phyloP scores from a whole-genome alignment of 2,797 vertebrate genomes.

The Eulemur coronatus region DNA sequence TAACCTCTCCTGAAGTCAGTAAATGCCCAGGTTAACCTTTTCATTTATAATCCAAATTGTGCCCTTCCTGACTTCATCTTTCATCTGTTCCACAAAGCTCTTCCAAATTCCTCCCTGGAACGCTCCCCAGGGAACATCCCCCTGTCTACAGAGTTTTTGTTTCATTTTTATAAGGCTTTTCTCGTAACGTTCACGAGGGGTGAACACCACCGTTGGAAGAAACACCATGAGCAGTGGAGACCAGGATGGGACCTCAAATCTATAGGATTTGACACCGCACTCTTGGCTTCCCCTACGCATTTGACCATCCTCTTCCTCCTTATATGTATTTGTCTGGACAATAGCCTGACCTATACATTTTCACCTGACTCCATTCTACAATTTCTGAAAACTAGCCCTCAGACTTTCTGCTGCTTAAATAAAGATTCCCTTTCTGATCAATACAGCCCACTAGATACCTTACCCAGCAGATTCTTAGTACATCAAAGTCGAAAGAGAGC shows the following conservation, averaged over 20 bases:
- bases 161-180: background rate
- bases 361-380: background rate
- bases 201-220: rapidly evolving
- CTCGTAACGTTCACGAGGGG: background rate
- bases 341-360: background rate
- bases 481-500: conserved; percentile 8
- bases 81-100: background rate
- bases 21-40: too few species aligned
- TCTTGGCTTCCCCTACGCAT: rapidly evolving
- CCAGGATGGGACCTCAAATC: background rate
- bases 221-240: background rate
- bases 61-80: background rate
- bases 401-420: background rate
- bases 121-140: background rate
- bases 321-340: background rate
- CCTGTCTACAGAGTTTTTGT: background rate
- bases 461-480: background rate
- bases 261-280: too few species aligned
- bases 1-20: background rate
- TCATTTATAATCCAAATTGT: background rate
- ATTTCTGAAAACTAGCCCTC: background rate
- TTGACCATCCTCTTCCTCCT: background rate
- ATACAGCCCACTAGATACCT: background rate
- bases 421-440: conserved; percentile 14
- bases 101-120: background rate